Base-by-base conservation (phyloP, 2,797 vertebrate genomes). In the Hydrophis major region DNA sequence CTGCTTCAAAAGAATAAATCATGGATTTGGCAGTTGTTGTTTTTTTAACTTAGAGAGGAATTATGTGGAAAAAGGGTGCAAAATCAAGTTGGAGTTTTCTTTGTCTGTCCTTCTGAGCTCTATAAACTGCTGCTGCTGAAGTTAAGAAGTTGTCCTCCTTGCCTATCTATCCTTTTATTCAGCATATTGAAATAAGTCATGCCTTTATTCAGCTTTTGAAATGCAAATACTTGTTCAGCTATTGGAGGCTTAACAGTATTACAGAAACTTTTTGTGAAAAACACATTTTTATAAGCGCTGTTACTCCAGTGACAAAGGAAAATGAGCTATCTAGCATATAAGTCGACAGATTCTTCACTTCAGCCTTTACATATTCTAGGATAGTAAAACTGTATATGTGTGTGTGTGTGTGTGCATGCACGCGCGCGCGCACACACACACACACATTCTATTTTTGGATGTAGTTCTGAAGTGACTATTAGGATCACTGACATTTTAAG, bases 301-400 rank as follows among this genome's bases (percentile, higher is more conserved):
- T 56, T 90, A 90, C 47, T 94, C 57, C 66, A 50, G 53, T n/a
- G 87, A 95, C 91, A 89, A 94, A 94, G 90, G 92, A 87, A 28
- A 92, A 92, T 16, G 53, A 90, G 83, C 61, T 91, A 95, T 86
- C 57, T 92, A 53, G 69, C 69, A 92, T 83, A 69, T 4, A 11
- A 92, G 25, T 69, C 10, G 59, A 90, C 7, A 91, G 89, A 61
- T 90, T 59, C 2, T 66, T 69, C 6, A 32, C 3, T 63, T 66
- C 92, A 0, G 90, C 91, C 92, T 90, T 60, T 63, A 20, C 0
- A 27, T 4, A 55, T 28, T 63, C 47, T 55, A 16, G 28, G 50
- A 37, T 78, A 87, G 28, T 74, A 53, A 69, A 87, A 12, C 47
- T 91, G 10, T 0, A 0, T 63, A 1, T 0, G 3, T 63, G 0